These are phyloP conservation scores for Aquatica leii DNA, from an alignment of 2,888 invertebrate species.

Conservation along the genomic window DNA sequence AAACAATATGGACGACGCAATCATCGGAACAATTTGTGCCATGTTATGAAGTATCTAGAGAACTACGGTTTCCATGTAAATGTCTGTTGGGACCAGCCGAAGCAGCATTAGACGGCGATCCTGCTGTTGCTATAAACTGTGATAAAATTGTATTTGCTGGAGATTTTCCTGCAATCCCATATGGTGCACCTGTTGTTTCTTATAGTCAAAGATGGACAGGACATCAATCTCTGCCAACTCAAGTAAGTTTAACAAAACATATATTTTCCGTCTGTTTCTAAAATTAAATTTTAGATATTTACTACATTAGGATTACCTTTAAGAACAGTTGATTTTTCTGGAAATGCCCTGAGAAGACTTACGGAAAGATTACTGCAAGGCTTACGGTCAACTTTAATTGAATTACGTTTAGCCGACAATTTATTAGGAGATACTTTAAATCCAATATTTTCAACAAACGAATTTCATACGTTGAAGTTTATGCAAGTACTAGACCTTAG, in stretches of 20 bases:
- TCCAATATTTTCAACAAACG: conserved; percentile 88
- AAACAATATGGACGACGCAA: conserved; percentile 20
- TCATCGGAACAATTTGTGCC: conserved; percentile 59
- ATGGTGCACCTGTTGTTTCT: conserved; percentile 80
- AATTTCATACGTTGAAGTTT: conserved; percentile 79
- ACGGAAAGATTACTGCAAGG: conserved; percentile 79
- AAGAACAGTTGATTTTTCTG: conserved; percentile 80
- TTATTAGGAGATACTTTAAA: conserved; percentile 89
- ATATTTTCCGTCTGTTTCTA: no score
- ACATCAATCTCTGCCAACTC: conserved; percentile 81
- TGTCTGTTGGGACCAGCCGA: conserved; percentile 64
- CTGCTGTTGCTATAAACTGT: conserved; percentile 79
- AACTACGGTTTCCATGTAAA: conserved; percentile 78
- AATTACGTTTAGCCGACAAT: conserved; percentile 79
- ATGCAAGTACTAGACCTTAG: conserved; percentile 80
- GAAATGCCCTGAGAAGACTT: conserved; percentile 80
- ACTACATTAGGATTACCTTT: conserved; percentile 77
- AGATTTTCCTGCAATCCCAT: conserved; percentile 79
- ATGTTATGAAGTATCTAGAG: conserved; percentile 79
- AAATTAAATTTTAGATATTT: conserved; percentile 70
- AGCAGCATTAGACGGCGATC: conserved; percentile 58
- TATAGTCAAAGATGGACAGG: conserved; percentile 84
- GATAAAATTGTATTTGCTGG: conserved; percentile 82
- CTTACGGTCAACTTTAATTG: conserved; percentile 72
- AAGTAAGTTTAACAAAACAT: conserved; percentile 62